Conservation (phyloP, 2,888 invertebrate genomes). For the Eupeodes latifasciatus region DNA sequence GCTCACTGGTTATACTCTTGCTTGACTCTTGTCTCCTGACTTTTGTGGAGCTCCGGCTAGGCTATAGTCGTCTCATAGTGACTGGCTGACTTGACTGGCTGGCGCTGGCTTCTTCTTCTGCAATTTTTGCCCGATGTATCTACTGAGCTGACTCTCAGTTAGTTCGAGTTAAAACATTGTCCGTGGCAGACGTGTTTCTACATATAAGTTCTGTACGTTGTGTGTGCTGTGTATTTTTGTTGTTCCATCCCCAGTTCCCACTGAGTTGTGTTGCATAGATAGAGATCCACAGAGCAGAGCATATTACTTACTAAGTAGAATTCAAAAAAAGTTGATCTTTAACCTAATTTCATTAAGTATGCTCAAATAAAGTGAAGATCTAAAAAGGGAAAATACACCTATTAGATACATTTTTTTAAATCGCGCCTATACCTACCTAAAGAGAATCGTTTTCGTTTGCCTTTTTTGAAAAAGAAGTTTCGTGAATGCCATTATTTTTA, state of each 20-base stretch:
- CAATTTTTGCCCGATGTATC: slow-evolving; percentile 36
- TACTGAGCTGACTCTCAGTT: slow-evolving; percentile 1
- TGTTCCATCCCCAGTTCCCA: neutral
- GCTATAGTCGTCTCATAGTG: too few species aligned
- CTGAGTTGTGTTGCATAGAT: slow-evolving; percentile 33
- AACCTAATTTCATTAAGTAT: slow-evolving; percentile 70
- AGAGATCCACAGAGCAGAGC: neutral
- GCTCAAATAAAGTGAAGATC: slow-evolving; percentile 57
- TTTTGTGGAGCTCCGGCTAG: neutral
- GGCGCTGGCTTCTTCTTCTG: slow-evolving; percentile 46
- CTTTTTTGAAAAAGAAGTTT: slow-evolving; percentile 27
- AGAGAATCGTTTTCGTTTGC: slow-evolving; percentile 50
- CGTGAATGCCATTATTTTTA: neutral
- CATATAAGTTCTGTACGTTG: slow-evolving; percentile 11
- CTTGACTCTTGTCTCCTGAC: slow-evolving; percentile 13
- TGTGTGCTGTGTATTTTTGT: slow-evolving; percentile 29
- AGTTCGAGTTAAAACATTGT: slow-evolving; percentile 68
- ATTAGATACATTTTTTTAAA: slow-evolving; percentile 14
- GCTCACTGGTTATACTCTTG: neutral
- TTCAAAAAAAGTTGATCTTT: slow-evolving; percentile 67
- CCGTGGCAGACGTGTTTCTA: slow-evolving; percentile 41
- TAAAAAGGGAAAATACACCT: slow-evolving; percentile 21
- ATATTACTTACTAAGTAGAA: slow-evolving; percentile 4
- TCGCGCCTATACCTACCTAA: neutral
- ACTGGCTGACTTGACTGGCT: neutral